A percentile compares a stretch with the other conserved stretches of the same genome.
Conservation (phyloP, 2,888 invertebrate species). For the Callyntrura guangdongensis region DNA sequence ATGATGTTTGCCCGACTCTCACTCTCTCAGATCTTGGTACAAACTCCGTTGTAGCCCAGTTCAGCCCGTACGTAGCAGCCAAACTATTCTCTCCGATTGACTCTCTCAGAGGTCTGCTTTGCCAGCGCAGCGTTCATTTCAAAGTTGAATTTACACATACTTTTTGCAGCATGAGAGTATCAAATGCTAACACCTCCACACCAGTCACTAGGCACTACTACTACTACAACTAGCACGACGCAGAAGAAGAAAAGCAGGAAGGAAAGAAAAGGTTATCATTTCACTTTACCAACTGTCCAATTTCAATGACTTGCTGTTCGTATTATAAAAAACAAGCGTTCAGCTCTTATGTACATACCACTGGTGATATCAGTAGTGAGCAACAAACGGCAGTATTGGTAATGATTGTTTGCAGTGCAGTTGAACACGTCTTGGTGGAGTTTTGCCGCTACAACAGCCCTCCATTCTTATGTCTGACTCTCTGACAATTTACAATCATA, state of each 20-base stretch:
- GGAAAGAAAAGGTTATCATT: constrained; percentile 67
- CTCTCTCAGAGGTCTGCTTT: not conserved
- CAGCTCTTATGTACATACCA: not conserved
- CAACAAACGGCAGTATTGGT: not conserved
- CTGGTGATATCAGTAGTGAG: not conserved
- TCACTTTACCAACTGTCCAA: constrained; percentile 28
- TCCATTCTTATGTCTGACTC: not conserved
- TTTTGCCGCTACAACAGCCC: not conserved
- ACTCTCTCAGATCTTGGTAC: not conserved
- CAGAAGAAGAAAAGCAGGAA: constrained; percentile 34
- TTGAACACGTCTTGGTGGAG: not conserved
- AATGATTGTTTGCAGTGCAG: not conserved
- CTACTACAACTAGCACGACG: not conserved
- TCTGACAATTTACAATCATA: not conserved
- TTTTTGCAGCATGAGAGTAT: constrained; percentile 1
- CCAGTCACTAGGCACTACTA: not conserved
- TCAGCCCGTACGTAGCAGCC: not conserved
- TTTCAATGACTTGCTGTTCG: not conserved
- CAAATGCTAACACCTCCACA: constrained; percentile 28
- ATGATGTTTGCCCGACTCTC: constrained; percentile 56
- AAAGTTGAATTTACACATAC: constrained; percentile 30
- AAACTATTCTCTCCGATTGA: constrained; percentile 67
- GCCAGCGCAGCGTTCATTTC: constrained; percentile 26
- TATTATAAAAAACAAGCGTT: constrained; percentile 31
- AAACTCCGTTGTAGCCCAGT: constrained; percentile 15